Evolutionary conservation across 2,888 invertebrate genomes (phyloP).

Genomic region (Candidula unifasciata): DNA sequence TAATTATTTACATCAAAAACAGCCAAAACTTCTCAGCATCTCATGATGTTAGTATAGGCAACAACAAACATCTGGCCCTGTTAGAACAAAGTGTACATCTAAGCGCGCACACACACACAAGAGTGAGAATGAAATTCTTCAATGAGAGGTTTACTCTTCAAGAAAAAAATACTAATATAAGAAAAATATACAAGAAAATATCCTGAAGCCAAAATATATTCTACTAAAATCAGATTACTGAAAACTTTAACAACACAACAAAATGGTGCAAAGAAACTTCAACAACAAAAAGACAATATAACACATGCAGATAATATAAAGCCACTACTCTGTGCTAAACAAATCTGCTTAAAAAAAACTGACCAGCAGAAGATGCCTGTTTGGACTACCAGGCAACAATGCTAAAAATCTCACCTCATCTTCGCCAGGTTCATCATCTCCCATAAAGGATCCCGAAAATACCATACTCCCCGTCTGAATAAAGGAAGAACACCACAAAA

Average conservation of each 20-base stretch:
- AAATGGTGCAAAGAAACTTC: not conserved
- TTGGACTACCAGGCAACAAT: slow-evolving; percentile 4
- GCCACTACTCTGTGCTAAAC: slow-evolving; percentile 2
- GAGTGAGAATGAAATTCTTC: not conserved
- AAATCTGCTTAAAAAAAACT: not conserved
- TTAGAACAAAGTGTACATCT: too few species aligned
- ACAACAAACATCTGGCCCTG: too few species aligned
- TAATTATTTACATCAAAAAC: too few species aligned
- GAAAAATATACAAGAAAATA: too few species aligned
- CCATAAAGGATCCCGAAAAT: slow-evolving; percentile 58
- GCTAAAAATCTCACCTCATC: slow-evolving; percentile 55
- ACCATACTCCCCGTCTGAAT: slow-evolving; percentile 60
- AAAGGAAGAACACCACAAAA: slow-evolving; percentile 34
- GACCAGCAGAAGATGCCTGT: not conserved
- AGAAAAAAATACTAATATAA: not conserved
- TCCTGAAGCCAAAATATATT: not conserved
- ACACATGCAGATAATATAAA: slow-evolving; percentile 36
- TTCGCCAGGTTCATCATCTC: slow-evolving; percentile 56
- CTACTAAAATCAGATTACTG: not conserved
- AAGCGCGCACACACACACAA: not conserved
- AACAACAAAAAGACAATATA: slow-evolving; percentile 11
- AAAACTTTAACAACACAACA: not conserved
- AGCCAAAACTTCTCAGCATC: too few species aligned
- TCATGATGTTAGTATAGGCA: too few species aligned
- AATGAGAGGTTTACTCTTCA: not conserved